Conservation (phyloP, 2,888 invertebrate species). For the Odontocolon sp. region DNA sequence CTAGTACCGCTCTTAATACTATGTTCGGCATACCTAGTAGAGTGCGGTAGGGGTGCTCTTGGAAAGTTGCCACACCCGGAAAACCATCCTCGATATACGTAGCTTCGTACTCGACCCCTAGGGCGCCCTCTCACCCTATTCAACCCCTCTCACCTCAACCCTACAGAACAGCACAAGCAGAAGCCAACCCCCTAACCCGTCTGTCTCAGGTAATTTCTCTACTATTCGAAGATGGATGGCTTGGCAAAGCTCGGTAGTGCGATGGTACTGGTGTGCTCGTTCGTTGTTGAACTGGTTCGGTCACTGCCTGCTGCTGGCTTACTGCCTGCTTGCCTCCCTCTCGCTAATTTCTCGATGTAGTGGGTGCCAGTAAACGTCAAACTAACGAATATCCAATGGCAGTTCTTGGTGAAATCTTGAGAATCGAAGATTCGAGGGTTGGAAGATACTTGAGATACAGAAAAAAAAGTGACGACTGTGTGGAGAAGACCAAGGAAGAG, state of each 20-base stretch:
- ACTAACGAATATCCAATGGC: conserved; percentile 44
- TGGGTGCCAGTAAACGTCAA: conserved; percentile 55
- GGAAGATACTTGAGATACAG: conserved; percentile 1
- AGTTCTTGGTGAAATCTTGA: conserved; percentile 31
- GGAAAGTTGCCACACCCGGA: conserved; percentile 60
- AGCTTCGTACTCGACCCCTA: conserved; percentile 34
- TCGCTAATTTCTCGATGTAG: conserved; percentile 40
- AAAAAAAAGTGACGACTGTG: not conserved
- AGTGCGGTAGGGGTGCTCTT: conserved; percentile 47
- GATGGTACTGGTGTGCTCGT: conserved; percentile 6
- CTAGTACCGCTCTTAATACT: conserved; percentile 15
- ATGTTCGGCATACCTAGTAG: not conserved
- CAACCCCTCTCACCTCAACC: conserved; percentile 40
- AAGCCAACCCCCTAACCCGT: conserved; percentile 22
- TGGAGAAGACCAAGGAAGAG: not conserved
- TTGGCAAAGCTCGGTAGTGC: conserved; percentile 56
- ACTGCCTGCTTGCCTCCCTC: conserved; percentile 33
- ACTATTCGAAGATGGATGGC: conserved; percentile 58
- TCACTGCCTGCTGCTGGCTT: conserved; percentile 30
- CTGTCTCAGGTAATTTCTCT: conserved; percentile 61
- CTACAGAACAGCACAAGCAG: conserved; percentile 8
- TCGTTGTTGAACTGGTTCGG: conserved; percentile 32
- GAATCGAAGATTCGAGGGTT: conserved; percentile 46
- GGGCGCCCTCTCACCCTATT: conserved; percentile 34
- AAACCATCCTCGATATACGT: conserved; percentile 38